Percentiles rank a stretch among this genome's conserved stretches.
Conservation (phyloP, 2,113 vertebrate genomes). For the Strigops habroptila region DNA sequence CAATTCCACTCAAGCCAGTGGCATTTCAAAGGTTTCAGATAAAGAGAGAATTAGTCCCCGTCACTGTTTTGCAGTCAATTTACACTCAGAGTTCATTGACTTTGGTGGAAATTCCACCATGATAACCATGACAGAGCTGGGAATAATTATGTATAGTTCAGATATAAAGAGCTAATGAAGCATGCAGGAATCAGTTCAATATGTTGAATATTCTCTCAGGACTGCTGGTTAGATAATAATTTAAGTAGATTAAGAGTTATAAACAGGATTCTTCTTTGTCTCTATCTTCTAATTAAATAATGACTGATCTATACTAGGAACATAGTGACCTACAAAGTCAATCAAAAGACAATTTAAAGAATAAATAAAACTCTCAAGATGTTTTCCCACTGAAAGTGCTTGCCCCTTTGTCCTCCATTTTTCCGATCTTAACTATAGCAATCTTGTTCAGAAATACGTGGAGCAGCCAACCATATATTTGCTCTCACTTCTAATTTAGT, state of each 20-base stretch:
- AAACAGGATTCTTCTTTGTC: constrained; percentile 15
- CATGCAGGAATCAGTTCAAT: constrained; percentile 1
- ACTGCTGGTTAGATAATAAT: constrained; percentile 22
- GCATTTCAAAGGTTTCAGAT: constrained; percentile 51
- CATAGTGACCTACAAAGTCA: neutral
- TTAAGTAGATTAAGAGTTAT: constrained; percentile 51
- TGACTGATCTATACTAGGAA: neutral
- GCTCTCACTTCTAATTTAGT: neutral
- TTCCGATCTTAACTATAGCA: neutral
- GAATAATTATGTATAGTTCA: constrained; percentile 44
- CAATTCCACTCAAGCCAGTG: constrained; percentile 5
- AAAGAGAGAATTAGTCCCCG: constrained; percentile 38
- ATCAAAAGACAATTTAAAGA: neutral
- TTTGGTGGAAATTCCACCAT: constrained; percentile 34
- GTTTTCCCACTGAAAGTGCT: neutral
- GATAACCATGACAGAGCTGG: constrained; percentile 29
- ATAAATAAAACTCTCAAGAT: neutral
- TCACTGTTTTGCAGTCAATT: constrained; percentile 35
- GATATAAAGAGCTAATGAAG: constrained; percentile 38
- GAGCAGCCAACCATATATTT: neutral
- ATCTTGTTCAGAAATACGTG: neutral
- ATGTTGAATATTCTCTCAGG: constrained; percentile 47
- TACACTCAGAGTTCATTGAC: constrained; percentile 18
- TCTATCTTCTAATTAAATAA: constrained; percentile 37
- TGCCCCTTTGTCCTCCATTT: neutral